Evolutionary conservation across 2,113 vertebrate genomes (phyloP).

Genomic region (Perccottus glenii): DNA sequence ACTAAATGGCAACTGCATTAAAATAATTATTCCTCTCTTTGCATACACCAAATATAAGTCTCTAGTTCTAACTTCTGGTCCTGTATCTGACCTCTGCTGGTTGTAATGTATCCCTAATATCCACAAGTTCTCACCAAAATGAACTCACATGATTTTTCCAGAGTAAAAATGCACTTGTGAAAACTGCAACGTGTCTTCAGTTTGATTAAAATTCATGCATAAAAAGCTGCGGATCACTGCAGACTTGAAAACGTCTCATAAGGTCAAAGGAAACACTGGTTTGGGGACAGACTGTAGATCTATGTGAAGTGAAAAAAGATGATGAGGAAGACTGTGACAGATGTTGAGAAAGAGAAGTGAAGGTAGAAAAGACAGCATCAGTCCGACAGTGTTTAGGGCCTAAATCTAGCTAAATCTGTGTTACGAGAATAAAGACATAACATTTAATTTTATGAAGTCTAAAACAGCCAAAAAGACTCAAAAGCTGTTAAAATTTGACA

Average conservation of each 20-base stretch:
- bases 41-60: background rate
- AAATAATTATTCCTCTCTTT: background rate
- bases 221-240: constrained; percentile 10
- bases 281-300: constrained; percentile 10
- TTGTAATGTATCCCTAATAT: constrained; percentile 25
- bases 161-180: background rate
- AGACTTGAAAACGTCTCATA: constrained; percentile 17
- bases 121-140: background rate
- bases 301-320: constrained; percentile 10
- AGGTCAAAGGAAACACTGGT: background rate
- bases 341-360: constrained; percentile 25
- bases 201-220: constrained; percentile 48
- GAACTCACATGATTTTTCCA: no score
- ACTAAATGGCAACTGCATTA: no score
- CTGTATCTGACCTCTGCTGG: constrained; percentile 12
- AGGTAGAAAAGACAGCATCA: constrained; percentile 46
- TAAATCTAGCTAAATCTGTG: no score
- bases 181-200: background rate
- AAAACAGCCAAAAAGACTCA: constrained; percentile 13
- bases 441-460: no score
- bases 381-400: constrained; percentile 8
- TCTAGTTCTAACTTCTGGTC: no score
- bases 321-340: constrained; percentile 16
- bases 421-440: no score
- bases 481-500: no score